phyloP scores from a whole-genome alignment of 2,113 vertebrate species.

The Setophaga petechia region DNA sequence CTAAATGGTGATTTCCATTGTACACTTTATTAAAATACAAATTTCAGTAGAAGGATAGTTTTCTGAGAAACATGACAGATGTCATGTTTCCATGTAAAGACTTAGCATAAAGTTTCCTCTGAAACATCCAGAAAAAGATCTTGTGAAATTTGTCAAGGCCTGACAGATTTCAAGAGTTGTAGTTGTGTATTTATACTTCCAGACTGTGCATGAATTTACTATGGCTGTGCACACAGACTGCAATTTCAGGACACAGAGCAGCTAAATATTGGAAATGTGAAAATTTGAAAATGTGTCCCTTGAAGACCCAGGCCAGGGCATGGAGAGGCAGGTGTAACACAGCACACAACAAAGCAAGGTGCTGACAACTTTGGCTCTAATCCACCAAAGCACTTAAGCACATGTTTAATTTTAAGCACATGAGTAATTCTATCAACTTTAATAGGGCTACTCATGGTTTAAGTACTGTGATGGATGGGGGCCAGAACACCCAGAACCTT shows the following conservation, averaged over 20 bases:
- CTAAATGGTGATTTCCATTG: background rate
- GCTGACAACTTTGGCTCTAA: slow-evolving; percentile 61
- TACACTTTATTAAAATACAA: background rate
- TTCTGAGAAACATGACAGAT: accelerated
- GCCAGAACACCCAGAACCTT: slow-evolving; percentile 15
- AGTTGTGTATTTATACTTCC: background rate
- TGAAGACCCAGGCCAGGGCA: background rate
- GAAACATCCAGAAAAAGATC: background rate
- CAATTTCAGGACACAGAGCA: background rate
- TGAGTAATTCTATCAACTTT: slow-evolving; percentile 69
- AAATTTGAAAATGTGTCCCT: background rate
- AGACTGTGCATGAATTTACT: background rate
- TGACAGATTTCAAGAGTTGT: background rate
- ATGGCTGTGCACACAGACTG: background rate
- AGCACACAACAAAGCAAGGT: slow-evolving; percentile 52
- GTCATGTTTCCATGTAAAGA: background rate
- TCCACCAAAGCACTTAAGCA: slow-evolving; percentile 65
- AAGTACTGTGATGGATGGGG: slow-evolving; percentile 55
- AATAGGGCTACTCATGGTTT: slow-evolving; percentile 65
- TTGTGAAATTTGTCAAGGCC: background rate
- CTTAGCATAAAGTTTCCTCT: background rate
- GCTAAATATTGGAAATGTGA: background rate
- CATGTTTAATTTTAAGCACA: slow-evolving; percentile 70
- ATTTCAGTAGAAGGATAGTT: background rate
- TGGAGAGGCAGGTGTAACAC: slow-evolving; percentile 32